Percentiles rank a stretch among this genome's conserved stretches.
These are phyloP conservation scores for Rhinolophus ferrumequinum DNA, from an alignment of 2,113 vertebrate genomes.

Conservation along the genomic window DNA sequence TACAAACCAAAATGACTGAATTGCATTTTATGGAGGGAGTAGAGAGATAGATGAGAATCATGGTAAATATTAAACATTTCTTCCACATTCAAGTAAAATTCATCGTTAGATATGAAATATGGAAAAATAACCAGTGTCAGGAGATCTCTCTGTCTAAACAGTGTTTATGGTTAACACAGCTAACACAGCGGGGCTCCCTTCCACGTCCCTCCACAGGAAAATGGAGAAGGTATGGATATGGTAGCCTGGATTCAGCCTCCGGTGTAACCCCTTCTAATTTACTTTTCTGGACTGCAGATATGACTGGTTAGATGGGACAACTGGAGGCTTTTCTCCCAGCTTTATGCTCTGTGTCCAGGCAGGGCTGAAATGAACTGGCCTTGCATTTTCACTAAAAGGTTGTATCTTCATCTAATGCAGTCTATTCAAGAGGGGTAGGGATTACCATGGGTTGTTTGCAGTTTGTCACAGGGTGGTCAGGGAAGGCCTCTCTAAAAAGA, in stretches of 20 bases:
- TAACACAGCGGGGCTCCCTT: neutral
- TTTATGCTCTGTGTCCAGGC: neutral
- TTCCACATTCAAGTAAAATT: slow-evolving; percentile 27
- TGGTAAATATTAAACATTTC: neutral
- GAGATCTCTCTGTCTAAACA: neutral
- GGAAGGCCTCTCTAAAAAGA: neutral
- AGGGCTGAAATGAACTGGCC: neutral
- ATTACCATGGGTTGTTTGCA: neutral
- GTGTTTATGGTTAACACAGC: neutral
- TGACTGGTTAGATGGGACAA: neutral
- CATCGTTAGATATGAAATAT: neutral
- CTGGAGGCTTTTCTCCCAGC: neutral
- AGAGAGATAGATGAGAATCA: neutral
- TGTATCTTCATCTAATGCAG: neutral
- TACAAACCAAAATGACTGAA: neutral
- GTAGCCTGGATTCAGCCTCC: neutral
- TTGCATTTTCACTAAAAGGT: neutral
- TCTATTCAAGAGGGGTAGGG: neutral
- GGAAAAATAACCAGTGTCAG: neutral
- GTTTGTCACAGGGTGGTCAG: neutral
- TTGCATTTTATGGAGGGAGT: neutral
- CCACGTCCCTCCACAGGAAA: neutral
- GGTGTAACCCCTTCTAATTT: neutral
- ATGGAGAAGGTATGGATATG: neutral
- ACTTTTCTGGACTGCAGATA: neutral